Conservation (phyloP, 2,888 invertebrate genomes). For the Lutraria lutraria region DNA sequence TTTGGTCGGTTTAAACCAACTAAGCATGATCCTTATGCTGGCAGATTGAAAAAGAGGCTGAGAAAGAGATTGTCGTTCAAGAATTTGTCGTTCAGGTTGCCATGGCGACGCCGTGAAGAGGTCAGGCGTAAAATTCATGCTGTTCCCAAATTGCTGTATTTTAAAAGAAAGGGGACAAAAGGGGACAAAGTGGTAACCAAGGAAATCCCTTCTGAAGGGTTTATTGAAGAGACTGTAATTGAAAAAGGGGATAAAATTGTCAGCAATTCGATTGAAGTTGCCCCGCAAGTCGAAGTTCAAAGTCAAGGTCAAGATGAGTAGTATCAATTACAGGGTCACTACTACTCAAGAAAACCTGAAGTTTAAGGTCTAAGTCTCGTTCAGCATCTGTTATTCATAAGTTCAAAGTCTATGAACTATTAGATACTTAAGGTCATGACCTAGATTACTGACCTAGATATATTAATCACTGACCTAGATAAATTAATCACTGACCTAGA, state of each 20-base stretch:
- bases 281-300: not conserved
- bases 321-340: not conserved
- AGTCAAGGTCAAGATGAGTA: not conserved
- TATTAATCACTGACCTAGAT: not conserved
- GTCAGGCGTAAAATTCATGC: slow-evolving; percentile 70
- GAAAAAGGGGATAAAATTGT: slow-evolving; percentile 17
- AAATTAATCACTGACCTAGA: not conserved
- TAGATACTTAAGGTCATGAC: not conserved
- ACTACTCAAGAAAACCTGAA: not conserved
- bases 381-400: not conserved
- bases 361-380: not conserved
- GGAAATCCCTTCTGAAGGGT: slow-evolving; percentile 62
- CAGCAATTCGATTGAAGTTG: slow-evolving; percentile 2
- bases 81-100: slow-evolving; percentile 52
- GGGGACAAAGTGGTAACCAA: slow-evolving; percentile 51
- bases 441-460: not conserved
- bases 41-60: slow-evolving; percentile 78
- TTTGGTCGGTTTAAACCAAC: slow-evolving; percentile 82
- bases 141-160: slow-evolving; percentile 72
- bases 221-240: slow-evolving; percentile 43
- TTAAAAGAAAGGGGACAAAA: slow-evolving; percentile 68
- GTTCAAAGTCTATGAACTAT: not conserved
- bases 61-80: slow-evolving; percentile 68
- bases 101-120: slow-evolving; percentile 62
- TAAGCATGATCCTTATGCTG: slow-evolving; percentile 81